phyloP scores from a whole-genome alignment of 1,140 invertebrate genomes.

The Coptotermes formosanus region DNA sequence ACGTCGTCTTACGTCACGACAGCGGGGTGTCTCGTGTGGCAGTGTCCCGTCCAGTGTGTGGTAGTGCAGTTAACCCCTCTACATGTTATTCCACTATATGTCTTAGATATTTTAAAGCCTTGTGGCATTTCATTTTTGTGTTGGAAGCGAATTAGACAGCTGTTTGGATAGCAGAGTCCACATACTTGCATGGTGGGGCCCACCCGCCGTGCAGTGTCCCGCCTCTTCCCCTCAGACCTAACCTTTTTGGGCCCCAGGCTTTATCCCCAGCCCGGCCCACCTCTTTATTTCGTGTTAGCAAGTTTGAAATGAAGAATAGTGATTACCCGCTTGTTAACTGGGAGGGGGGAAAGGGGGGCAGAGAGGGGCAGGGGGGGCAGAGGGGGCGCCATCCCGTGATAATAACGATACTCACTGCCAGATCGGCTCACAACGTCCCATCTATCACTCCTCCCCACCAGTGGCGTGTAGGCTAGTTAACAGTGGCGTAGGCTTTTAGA shows the following conservation, averaged over 20 bases:
- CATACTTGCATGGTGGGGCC: conserved; percentile 7
- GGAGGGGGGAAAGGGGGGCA: neutral
- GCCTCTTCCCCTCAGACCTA: conserved; percentile 8
- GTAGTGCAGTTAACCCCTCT: neutral
- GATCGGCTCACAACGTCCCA: conserved; percentile 22
- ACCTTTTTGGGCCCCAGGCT: neutral
- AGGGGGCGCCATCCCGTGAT: neutral
- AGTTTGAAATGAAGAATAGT: conserved; percentile 33
- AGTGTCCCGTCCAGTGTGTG: neutral
- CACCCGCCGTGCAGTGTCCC: conserved; percentile 21
- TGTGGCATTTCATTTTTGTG: conserved; percentile 1
- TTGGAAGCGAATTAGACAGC: conserved; percentile 8
- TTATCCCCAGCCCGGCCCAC: conserved; percentile 22
- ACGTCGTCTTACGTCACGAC: neutral
- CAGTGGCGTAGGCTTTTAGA: too few species aligned
- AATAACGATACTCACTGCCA: conserved; percentile 34
- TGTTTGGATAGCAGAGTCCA: conserved; percentile 24
- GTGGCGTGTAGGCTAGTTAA: neutral
- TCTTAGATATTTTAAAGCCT: neutral
- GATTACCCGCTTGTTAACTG: conserved; percentile 34
- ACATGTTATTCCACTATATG: neutral
- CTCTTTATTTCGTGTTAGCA: conserved; percentile 29
- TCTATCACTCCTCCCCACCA: conserved; percentile 24
- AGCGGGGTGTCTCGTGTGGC: neutral
- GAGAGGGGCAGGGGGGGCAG: too few species aligned